Evolutionary conservation across 2,113 vertebrate genomes (phyloP).

Genomic region (Myotis davidii): DNA sequence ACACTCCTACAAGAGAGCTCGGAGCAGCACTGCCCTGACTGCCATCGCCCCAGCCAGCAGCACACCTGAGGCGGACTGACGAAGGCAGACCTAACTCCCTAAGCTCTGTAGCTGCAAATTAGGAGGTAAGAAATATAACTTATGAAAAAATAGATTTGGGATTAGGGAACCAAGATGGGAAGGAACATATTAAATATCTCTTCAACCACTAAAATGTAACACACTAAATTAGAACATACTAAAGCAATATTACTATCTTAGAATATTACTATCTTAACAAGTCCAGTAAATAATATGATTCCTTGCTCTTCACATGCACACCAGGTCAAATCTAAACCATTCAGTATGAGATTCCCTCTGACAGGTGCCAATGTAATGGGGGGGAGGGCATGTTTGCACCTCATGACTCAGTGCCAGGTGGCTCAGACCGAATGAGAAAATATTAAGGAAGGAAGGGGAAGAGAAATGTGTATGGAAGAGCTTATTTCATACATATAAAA

Average conservation of each 20-base stretch:
- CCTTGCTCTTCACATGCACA: neutral
- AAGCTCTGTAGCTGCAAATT: neutral
- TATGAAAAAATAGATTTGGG: neutral
- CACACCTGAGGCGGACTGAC: neutral
- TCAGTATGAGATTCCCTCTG: neutral
- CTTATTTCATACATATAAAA: neutral
- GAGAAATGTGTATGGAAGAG: neutral
- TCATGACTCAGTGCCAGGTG: neutral
- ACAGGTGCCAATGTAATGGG: neutral
- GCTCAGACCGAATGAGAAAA: neutral
- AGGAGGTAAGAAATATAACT: neutral
- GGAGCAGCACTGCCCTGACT: neutral
- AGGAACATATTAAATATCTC: neutral
- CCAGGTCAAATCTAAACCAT: conserved; percentile 20
- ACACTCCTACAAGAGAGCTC: neutral
- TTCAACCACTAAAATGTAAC: neutral
- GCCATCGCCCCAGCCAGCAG: neutral
- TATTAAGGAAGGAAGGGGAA: neutral
- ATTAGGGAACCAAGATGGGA: neutral
- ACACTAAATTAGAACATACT: neutral
- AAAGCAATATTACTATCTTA: conserved; percentile 1
- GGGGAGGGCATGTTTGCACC: neutral
- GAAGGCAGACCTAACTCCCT: neutral
- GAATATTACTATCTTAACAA: neutral
- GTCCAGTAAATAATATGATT: neutral